Conservation (phyloP, 2,113 vertebrate species). For the Chaetorhynchus papuensis region DNA sequence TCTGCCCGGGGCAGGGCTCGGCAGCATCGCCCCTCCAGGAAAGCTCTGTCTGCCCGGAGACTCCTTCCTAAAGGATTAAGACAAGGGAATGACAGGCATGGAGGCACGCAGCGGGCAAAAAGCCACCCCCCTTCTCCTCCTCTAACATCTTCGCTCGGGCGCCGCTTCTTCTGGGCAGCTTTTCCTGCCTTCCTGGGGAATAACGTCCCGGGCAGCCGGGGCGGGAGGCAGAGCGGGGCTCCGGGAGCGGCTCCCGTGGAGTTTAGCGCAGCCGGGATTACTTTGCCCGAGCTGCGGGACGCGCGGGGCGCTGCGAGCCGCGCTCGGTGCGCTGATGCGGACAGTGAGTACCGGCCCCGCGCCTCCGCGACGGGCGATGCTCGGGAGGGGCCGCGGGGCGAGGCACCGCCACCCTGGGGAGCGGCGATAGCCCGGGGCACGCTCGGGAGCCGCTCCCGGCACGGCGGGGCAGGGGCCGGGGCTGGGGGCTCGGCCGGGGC, state of each 20-base stretch:
- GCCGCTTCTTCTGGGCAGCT: background rate
- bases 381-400: background rate
- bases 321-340: background rate
- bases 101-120: background rate
- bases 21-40: conserved; percentile 34
- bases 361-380: background rate
- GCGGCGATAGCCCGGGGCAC: background rate
- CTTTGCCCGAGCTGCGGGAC: background rate
- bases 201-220: background rate
- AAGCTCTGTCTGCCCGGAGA: background rate
- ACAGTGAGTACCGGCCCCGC: background rate
- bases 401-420: background rate
- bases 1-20: conserved; percentile 39
- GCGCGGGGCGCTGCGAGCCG: background rate
- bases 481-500: background rate
- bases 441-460: background rate
- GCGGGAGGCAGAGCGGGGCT: background rate
- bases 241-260: background rate
- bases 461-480: background rate
- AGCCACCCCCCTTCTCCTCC: background rate
- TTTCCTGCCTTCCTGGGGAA: background rate
- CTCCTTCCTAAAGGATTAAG: conserved; percentile 53
- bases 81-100: background rate
- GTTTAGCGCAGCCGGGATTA: background rate
- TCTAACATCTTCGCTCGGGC: background rate